Evolutionary conservation across 2,797 vertebrate genomes (phyloP).

Genomic region (Falco columbarius): DNA sequence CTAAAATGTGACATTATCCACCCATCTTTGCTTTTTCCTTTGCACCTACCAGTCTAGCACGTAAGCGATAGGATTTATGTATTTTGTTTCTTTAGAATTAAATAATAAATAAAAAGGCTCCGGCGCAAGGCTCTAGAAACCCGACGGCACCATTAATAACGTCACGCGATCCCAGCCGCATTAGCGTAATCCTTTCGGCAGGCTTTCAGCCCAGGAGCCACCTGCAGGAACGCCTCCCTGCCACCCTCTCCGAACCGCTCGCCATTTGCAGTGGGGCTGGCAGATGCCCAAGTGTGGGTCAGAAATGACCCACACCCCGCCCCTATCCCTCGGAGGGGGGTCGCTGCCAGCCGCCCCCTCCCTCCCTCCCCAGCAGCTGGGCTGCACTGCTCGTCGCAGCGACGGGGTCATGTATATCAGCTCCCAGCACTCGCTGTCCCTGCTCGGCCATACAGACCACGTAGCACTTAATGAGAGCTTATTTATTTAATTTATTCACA

Average conservation of each 20-base stretch:
- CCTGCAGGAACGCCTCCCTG: not conserved
- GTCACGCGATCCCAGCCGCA: not conserved
- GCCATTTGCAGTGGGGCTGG: not conserved
- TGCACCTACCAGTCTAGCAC: not conserved
- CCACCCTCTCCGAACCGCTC: not conserved
- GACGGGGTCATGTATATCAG: not conserved
- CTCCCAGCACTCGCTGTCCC: not conserved
- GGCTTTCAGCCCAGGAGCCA: not conserved
- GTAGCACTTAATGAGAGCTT: not conserved
- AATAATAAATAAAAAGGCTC: not conserved
- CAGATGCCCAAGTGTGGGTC: not conserved
- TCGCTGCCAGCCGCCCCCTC: not conserved
- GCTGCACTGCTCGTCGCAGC: not conserved
- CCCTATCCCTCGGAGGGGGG: no score
- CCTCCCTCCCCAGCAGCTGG: not conserved
- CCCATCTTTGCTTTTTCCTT: not conserved
- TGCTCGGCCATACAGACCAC: not conserved
- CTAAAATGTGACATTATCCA: not conserved
- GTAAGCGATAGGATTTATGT: conserved; percentile 1
- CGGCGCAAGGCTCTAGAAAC: not conserved
- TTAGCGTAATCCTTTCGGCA: not conserved
- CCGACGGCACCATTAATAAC: not conserved
- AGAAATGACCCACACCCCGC: not conserved
- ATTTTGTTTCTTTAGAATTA: conserved; percentile 22
- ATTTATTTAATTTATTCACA: not conserved